Evolutionary conservation across 2,113 vertebrate genomes (phyloP), one percentile per base, ranked within the genome.

Genomic region (Charadrius vociferus): DNA sequence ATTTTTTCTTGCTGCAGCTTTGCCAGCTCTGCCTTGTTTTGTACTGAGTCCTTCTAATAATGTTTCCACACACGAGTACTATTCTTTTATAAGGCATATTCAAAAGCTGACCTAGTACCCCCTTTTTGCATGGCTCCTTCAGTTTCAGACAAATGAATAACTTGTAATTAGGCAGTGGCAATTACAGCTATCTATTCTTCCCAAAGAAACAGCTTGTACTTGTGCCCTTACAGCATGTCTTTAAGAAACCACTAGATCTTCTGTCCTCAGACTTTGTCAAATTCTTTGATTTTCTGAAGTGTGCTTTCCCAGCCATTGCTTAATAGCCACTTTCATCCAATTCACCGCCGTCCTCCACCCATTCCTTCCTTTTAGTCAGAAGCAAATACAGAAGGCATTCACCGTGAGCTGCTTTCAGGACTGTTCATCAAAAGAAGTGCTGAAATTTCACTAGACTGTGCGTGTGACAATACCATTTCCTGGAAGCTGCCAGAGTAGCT

Each of bases 231-330:
- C 16, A 82, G 43, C 65, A 72, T 11, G 36, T 91, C 68, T 89
- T 84, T 56, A 90, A 90, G 81, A 95, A 95, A 85, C 68, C 55
- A 83, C 80, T 73, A 78, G 59, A 94, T 79, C 86, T 89, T 96
- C 89, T 81, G 56, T 89, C 49, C 77, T 89, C 77, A 89, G 66
- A 91, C 68, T 93, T 15, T 1, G 6, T 91, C 34, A 78, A 81
- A 85, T 87, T 79, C 61, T 96, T 96, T 96, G n/a, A 95, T 96
- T 96, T 89, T 94, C 61, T 94, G n/a, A 95, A 95, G 89, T 72
- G 49, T 56, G 36, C 37, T 94, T 95, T 90, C 24, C 22, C 85
- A 61, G 16, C 70, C 52, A 75, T 26, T 75, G 47, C 78, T 84
- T 91, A 93, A 95, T 52, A 94, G 78, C 36, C 78, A 75, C 43